These are phyloP conservation scores for Autographa gamma DNA, from an alignment of 2,888 invertebrate genomes.

Conservation along the genomic window DNA sequence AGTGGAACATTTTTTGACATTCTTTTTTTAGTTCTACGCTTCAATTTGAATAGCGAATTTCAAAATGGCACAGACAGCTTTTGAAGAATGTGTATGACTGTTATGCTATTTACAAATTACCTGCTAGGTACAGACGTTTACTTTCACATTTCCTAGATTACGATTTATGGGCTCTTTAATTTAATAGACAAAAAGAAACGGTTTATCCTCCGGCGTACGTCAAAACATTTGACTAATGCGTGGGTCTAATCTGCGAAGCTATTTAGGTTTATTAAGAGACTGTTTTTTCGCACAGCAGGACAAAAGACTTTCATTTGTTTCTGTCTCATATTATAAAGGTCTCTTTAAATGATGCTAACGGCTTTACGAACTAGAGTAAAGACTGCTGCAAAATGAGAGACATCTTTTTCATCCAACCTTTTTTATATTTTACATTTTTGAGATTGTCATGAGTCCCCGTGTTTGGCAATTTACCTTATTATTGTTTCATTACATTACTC, in stretches of 20 bases:
- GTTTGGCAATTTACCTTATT: too few relatives aligned
- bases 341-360: background rate
- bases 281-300: background rate
- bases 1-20: background rate
- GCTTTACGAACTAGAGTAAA: background rate
- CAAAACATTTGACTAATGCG: conserved; percentile 7
- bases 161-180: conserved; percentile 1
- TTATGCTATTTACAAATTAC: conserved; percentile 11
- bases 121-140: conserved; percentile 5
- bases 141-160: conserved; percentile 31
- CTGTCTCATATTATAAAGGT: background rate
- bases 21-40: background rate
- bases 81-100: conserved; percentile 26
- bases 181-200: background rate
- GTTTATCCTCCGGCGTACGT: conserved; percentile 1
- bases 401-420: background rate
- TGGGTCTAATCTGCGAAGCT: background rate
- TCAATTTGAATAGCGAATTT: background rate
- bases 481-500: too few relatives aligned
- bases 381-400: background rate
- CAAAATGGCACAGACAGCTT: background rate
- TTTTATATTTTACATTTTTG: too few relatives aligned
- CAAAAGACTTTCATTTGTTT: background rate
- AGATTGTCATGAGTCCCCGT: too few relatives aligned
- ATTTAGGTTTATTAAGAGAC: background rate